phyloP scores from a whole-genome alignment of 2,113 vertebrate genomes.

The Alosa alosa region DNA sequence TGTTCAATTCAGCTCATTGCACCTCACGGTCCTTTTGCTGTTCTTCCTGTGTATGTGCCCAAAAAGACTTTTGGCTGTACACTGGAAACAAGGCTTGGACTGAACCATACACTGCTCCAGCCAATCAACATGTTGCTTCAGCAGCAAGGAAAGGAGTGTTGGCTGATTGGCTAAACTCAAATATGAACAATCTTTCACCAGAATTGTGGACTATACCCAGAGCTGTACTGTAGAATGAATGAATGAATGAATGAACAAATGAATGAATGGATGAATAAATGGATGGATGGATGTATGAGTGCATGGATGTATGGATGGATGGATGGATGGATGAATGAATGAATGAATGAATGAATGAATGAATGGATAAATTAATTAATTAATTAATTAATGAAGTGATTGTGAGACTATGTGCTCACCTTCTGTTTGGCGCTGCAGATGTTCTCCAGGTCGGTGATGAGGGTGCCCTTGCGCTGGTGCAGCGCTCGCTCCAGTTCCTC shows the following conservation, averaged over 20 bases:
- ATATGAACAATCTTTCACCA: not conserved
- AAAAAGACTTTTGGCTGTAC: not conserved
- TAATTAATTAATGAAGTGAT: not conserved
- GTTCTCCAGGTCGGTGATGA: constrained; percentile 83
- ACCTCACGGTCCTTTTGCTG: no score
- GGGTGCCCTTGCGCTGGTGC: constrained; percentile 82
- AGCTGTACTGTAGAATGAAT: no score
- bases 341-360: not conserved
- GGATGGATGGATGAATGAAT: no score
- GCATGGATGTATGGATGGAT: not conserved
- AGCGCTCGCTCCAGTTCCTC: constrained; percentile 86
- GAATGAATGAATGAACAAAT: no score
- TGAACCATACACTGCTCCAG: not conserved
- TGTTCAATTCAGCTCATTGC: not conserved
- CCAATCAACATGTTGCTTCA: not conserved
- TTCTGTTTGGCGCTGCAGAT: constrained; percentile 85
- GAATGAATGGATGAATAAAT: no score
- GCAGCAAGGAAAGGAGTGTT: not conserved
- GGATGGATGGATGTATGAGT: no score
- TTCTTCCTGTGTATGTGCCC: no score
- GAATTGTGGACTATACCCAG: no score
- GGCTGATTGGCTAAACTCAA: not conserved
- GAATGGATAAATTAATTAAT: no score
- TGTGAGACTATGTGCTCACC: constrained; percentile 59
- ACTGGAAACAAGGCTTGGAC: not conserved